phyloP scores from a whole-genome alignment of 2,113 vertebrate species.

The Syngnathus floridae region DNA sequence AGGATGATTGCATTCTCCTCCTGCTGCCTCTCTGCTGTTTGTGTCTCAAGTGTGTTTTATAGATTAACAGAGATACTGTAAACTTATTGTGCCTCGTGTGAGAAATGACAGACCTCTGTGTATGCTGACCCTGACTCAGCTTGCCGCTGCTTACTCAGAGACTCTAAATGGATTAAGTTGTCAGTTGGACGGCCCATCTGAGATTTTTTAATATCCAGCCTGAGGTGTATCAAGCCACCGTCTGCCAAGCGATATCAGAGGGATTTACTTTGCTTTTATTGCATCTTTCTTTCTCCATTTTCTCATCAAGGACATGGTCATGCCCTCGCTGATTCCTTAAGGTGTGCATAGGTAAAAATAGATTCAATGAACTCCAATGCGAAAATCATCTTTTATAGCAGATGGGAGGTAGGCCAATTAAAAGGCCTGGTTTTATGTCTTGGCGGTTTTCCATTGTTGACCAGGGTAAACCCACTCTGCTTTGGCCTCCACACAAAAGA shows the following conservation, averaged over 20 bases:
- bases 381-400: conserved; percentile 23
- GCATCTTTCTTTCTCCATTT: conserved; percentile 38
- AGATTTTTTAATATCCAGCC: conserved; percentile 68
- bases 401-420: conserved; percentile 8
- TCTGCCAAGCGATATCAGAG: conserved; percentile 57
- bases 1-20: conserved; percentile 13
- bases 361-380: conserved; percentile 11
- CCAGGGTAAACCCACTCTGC: not conserved
- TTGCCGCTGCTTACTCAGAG: conserved; percentile 56
- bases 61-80: conserved; percentile 40
- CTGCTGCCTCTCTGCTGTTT: conserved; percentile 11
- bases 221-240: conserved; percentile 55
- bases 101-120: conserved; percentile 50
- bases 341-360: conserved; percentile 29
- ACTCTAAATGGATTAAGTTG: conserved; percentile 70
- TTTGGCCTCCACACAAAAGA: not conserved
- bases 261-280: conserved; percentile 66
- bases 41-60: conserved; percentile 26
- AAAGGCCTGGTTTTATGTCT: conserved; percentile 2
- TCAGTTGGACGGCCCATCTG: conserved; percentile 65
- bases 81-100: conserved; percentile 47
- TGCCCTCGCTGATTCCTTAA: conserved; percentile 41
- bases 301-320: conserved; percentile 41
- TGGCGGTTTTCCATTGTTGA: conserved; percentile 11
- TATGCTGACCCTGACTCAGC: conserved; percentile 54